phyloP scores from a whole-genome alignment of 2,113 vertebrate genomes.

The Mirounga angustirostris region DNA sequence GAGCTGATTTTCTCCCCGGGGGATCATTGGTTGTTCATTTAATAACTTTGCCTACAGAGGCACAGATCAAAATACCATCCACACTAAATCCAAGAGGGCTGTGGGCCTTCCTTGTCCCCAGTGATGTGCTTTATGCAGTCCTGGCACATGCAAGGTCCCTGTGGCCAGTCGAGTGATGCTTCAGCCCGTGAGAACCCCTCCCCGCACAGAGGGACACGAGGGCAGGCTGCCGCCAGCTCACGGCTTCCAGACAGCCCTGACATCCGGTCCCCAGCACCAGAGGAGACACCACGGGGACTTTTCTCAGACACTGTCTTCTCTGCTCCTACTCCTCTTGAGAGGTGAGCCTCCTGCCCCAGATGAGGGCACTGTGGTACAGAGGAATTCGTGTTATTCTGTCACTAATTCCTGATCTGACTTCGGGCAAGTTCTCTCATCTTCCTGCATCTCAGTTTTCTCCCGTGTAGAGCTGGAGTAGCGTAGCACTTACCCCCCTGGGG shows the following conservation, averaged over 20 bases:
- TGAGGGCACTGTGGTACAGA: not conserved
- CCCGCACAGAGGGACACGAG: not conserved
- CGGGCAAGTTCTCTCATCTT: not conserved
- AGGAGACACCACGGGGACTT: not conserved
- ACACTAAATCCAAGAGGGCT: not conserved
- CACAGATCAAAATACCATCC: not conserved
- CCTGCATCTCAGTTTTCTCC: not conserved
- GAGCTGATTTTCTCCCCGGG: not conserved
- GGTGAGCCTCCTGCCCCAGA: not conserved
- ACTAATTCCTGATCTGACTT: not conserved
- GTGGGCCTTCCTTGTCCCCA: not conserved
- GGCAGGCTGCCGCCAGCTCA: not conserved
- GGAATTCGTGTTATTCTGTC: not conserved
- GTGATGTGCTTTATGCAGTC: no score
- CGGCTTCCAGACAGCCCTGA: not conserved
- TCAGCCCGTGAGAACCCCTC: not conserved
- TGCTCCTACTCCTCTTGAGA: not conserved
- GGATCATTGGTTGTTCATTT: not conserved
- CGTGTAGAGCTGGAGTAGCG: not conserved
- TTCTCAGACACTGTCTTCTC: not conserved
- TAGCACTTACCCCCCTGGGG: not conserved
- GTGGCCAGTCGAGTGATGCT: not conserved
- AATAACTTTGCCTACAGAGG: not conserved
- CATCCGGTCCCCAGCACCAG: fast-evolving
- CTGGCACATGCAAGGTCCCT: not conserved